Conservation (phyloP, 1,140 invertebrate species). For the Cyclina sinensis region DNA sequence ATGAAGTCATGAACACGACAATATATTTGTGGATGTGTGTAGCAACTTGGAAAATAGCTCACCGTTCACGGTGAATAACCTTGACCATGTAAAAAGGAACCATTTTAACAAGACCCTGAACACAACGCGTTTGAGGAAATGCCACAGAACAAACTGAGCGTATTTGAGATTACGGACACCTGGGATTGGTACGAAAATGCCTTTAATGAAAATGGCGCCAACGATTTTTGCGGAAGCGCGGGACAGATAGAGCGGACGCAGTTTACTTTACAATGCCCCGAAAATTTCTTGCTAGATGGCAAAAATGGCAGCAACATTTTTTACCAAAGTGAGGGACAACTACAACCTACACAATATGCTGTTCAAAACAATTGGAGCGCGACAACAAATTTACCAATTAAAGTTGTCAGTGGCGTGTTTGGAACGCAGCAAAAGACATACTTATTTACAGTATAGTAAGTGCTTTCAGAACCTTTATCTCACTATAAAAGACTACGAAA, state of each 20-base stretch:
- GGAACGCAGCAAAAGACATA: too few species aligned
- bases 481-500: slow-evolving; percentile 9
- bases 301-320: neutral
- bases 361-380: neutral
- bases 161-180: neutral
- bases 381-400: neutral
- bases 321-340: neutral
- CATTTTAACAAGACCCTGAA: neutral
- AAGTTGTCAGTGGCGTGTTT: neutral
- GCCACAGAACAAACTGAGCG: slow-evolving; percentile 14
- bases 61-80: neutral
- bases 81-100: neutral
- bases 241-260: neutral
- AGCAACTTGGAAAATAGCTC: neutral
- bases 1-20: neutral
- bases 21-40: neutral
- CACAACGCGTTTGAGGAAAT: neutral
- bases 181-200: slow-evolving; percentile 6
- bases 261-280: neutral
- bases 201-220: slow-evolving; percentile 10
- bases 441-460: too few species aligned
- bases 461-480: too few species aligned
- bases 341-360: neutral
- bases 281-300: neutral
- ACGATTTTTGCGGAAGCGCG: neutral